Base-by-base conservation (phyloP, 2,113 vertebrate species). In the Mormyrus iriodes region DNA sequence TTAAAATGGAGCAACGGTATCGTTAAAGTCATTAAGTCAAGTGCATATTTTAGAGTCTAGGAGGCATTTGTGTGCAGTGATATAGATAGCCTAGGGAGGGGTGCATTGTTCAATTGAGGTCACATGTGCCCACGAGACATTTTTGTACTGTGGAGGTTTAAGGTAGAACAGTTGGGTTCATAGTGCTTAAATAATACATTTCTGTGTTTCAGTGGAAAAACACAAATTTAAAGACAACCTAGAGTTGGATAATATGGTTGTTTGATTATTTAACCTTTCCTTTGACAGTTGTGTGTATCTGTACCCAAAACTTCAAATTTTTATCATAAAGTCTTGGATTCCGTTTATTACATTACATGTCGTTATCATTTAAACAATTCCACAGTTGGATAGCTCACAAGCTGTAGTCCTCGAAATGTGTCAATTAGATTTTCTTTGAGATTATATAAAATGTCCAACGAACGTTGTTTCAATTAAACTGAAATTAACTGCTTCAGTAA, bases 81-180 rank as follows among this genome's bases (percentile, higher is more conserved):
- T 83, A 90, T 88, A 88, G 86, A 88, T 51, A 87, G 86, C 69
- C 86, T 35, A 42, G 42, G 86, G 85, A 85, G 85, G 88, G 87
- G 46, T 83, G 69, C 83, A 84, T 89, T 85, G 85, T 86, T 91
- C 85, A 88, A 87, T 89, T 90, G 88, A 91, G 91, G 89, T 91
- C 91, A 90, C 42, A 24, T 76, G 24, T 88, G 88, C 88, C 89
- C 91, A 65, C 42, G 88, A 65, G 89, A 93, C 88, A 87, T 87
- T 89, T 90, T 85, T 88, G 89, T 91, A 90, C 91, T 91, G 17
- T 58, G 24, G 73, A 83, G 51, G 51, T 88, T 90, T 58, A 88
- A 90, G 89, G 86, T n/a, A 58, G 86, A 90, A 83, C 35, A 58
- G 39, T 88, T 88, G 73, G 49, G 69, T 83, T 84, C 58, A 39